Conservation (phyloP, 2,113 vertebrate genomes). For the Daboia siamensis region DNA sequence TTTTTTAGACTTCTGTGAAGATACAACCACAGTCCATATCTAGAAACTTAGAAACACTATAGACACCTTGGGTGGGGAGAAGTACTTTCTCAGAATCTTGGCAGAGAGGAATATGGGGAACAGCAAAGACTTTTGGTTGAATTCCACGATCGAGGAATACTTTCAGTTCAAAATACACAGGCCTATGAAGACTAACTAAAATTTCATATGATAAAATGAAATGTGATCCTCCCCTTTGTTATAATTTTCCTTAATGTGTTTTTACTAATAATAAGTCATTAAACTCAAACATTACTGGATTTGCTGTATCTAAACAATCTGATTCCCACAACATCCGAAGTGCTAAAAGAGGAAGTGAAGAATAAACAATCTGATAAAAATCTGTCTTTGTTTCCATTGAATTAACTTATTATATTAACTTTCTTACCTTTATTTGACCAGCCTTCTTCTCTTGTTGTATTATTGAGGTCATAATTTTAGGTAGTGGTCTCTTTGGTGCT, state of each 20-base stretch:
- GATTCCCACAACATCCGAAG: background rate
- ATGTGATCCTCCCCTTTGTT: background rate
- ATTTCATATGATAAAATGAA: background rate
- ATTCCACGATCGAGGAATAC: background rate
- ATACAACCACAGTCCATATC: background rate
- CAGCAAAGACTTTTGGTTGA: background rate
- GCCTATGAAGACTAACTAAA: background rate
- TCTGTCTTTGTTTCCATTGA: background rate
- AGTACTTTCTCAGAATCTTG: background rate
- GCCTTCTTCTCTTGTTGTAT: background rate
- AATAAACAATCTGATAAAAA: background rate
- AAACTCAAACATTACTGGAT: background rate
- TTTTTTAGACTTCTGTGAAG: background rate
- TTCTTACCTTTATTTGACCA: background rate
- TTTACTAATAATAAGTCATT: background rate
- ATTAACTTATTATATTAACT: background rate
- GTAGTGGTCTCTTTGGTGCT: background rate
- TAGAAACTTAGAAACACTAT: background rate
- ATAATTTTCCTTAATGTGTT: background rate
- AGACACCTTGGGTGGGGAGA: background rate
- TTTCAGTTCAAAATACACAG: background rate
- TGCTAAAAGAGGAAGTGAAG: background rate
- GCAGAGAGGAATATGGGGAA: background rate
- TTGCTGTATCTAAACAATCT: background rate
- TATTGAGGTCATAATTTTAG: background rate